Evolutionary conservation across 2,797 vertebrate genomes (phyloP), one percentile per base, ranked within the genome.

Genomic region (Cyclura pinguis): DNA sequence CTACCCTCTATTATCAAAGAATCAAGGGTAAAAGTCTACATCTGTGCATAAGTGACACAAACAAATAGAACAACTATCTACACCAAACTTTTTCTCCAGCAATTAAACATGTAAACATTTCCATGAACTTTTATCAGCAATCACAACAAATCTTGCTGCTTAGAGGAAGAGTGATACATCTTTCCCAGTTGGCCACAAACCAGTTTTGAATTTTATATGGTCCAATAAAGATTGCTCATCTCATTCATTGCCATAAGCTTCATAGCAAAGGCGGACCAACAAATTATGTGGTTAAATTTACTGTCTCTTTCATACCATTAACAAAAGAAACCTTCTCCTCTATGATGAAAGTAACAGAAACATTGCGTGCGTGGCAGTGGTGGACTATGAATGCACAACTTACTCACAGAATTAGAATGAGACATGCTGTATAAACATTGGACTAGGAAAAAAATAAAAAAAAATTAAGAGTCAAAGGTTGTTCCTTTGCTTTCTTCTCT

Each of bases 391-490:
- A 35, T 22, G 16, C 13, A 57, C 18, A 42, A 74, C 52, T 18
- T 59, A 20, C 20, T 35, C 64, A 57, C 20, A 84, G 85, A 94
- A 55, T 73, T 89, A 93, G 14, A 7, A 1, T 9, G 14, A 42
- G 62, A 22, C 50, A 85, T 84, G 89, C 80, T 3, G n/a, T 59
- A 85, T 47, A 82, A 81, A 59, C 7, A 62, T 64, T 81, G 69
- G 62, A 93, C 90, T 88, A 93, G 80, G 47, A 38, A 57, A 77
- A 94, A 82, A 72, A 76, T 1, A 55, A 35, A 13, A 20, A 88
- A 6, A 27, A 82, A 59, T n/a, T n/a, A n/a, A n/a, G 27, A 42
- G 18, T 22, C 8, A 95, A 96, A 83, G 80, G 93, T 91, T 90
- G 77, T 35, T 57, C 90, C 90, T 9, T 83, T 74, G 29, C 35